Base-by-base conservation (phyloP, 2,888 invertebrate genomes). In the Agriopis aurantiaria region DNA sequence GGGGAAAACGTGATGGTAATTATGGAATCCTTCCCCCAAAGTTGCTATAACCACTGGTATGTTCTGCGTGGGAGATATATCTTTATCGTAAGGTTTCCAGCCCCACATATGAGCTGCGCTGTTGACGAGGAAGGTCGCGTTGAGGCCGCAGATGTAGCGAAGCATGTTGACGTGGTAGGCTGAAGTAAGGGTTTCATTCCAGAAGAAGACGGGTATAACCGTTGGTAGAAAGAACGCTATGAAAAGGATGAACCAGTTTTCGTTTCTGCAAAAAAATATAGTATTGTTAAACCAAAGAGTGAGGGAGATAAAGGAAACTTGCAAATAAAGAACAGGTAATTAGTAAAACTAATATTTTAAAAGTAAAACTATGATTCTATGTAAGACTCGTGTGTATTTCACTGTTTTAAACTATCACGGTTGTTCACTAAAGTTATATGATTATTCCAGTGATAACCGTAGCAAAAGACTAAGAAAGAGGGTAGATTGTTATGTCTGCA, bases 81-180 rank as follows among this genome's bases (percentile, higher is more conserved):
- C 73, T 74, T 79, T 85, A 65, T 96, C 92, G 71, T 93, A 93
- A 0, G 93, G 92, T 53, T 82, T 88, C 63, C 83, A 82, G 8
- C 93, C 94, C 87, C 88, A 91, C 11, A 88, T 75, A 82, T 96
- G 96, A 8, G 96, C 96, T 1, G 94, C 92, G 75, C 95, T 96
- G 89, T 96, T 96, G n/a, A 96, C 95, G 9, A 95, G 82, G 95
- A 96, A 96, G 0, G 83, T 80, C 0, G 73, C 0, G 14, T 80
- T 74, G 0, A 68, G 8, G 2, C 60, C 68, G 0, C 75, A 0
- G 0, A 74, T 62, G 43, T 57, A 66, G 5, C 80, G 59, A 0
- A 77, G 17, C n/a, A 77, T 61, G 49, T 75, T 77, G 4, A 77
- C 1, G 12, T 77, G 71, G 73, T 74, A 80, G 0, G 75, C 66